These are phyloP conservation scores for Hedychridium roseum DNA, from an alignment of 2,888 invertebrate genomes.

Conservation along the genomic window DNA sequence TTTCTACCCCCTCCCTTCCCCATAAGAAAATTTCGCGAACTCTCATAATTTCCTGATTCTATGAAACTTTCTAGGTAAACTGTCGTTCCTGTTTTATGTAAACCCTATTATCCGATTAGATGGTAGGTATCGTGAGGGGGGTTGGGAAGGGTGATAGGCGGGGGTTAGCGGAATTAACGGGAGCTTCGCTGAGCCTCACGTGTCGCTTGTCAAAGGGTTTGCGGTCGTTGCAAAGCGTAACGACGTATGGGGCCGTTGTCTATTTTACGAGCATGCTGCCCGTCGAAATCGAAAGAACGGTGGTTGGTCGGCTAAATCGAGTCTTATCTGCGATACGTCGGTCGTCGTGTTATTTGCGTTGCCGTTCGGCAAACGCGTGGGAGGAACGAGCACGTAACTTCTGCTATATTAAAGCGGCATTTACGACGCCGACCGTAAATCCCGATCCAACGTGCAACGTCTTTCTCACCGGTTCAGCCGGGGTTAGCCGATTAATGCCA, in stretches of 20 bases:
- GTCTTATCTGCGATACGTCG: no score
- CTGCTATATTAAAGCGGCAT: no score
- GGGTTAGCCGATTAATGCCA: no score
- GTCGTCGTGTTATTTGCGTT: no score
- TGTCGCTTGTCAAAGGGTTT: conserved; percentile 43
- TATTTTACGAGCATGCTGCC: conserved; percentile 15
- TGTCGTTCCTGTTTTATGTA: no score
- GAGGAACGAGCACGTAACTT: no score
- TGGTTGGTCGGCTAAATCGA: no score
- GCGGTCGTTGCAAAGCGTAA: conserved; percentile 22
- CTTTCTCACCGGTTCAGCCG: no score
- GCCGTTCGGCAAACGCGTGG: no score
- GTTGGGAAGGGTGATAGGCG: conserved; percentile 1
- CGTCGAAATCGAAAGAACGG: conserved; percentile 23
- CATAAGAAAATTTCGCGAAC: not conserved
- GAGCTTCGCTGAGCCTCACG: conserved; percentile 45
- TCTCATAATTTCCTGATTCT: not conserved
- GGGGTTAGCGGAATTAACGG: conserved; percentile 28
- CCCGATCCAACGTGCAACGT: no score
- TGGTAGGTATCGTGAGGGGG: not conserved
- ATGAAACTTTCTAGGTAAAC: no score
- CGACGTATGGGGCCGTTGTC: conserved; percentile 12
- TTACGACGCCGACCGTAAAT: no score
- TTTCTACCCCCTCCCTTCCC: not conserved
- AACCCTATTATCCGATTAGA: not conserved